Evolutionary conservation across 2,797 vertebrate genomes (phyloP), one percentile per base, ranked within the genome.

Genomic region (Bryconaethiops microstoma): DNA sequence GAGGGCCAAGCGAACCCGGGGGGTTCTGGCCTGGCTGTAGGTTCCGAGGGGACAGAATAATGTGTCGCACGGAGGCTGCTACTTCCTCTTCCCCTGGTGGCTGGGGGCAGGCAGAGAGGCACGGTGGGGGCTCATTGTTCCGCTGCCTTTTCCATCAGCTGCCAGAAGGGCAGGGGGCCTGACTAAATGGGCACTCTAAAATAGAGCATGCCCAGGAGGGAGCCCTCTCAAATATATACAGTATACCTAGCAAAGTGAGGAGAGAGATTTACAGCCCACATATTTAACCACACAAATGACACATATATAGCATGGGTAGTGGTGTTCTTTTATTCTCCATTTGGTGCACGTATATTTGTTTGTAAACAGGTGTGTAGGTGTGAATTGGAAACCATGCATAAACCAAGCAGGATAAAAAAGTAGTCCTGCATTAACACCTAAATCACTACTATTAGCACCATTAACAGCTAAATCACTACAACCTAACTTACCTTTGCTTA

Each of bases 131-230:
- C 84, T 84, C 79, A 87, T 87, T 87, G 84, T 87, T 87, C 83
- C 79, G 64, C 79, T 83, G 84, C 86, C 84, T 87, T 87, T 87
- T 87, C 86, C 84, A 86, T 87, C 84, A 87, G 86, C 83, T 86
- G 86, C 85, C 86, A 86, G 82, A 83, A 78, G 86, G 81, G 86
- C 83, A 84, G 86, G 86, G 86, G 83, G 86, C 86, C 84, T 21
- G 77, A 64, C 84, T 86, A 87, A 87, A 87, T 87, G 86, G 86
- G 81, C 86, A 84, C 83, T 87, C 86, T 87, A 83, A 86, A 87
- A 86, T 86, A 83, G 83, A 81, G 82, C 83, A 75, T 78, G 78
- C 81, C 83, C 50, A 71, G 86, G 84, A 86, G 80, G 83, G 75
- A 84, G 86, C 79, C 86, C 86, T 84, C 82, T 80, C 76, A 80